Conservation (phyloP, 92 coral and sea anemone genomes). For the Virgularia gustaviana region DNA sequence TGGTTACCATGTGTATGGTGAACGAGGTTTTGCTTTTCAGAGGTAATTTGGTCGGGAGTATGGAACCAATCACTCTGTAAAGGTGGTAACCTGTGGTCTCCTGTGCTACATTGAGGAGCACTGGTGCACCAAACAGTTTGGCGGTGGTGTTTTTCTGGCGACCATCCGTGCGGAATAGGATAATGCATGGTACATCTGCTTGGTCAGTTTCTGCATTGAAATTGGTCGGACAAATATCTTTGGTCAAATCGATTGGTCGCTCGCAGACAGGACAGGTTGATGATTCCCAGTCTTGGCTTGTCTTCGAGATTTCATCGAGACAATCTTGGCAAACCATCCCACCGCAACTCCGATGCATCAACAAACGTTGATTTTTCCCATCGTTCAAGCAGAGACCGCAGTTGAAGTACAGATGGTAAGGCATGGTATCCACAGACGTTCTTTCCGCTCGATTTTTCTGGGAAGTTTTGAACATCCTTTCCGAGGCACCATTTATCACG, state of each 20-base stretch:
- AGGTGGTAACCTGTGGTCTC: slow-evolving; percentile 16
- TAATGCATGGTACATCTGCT: slow-evolving; percentile 5
- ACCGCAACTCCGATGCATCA: slow-evolving; percentile 22
- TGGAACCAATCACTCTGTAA: slow-evolving; percentile 16
- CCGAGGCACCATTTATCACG: not conserved
- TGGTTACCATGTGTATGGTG: slow-evolving; percentile 18
- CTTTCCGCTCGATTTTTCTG: not conserved
- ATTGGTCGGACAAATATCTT: slow-evolving; percentile 1
- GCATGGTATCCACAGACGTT: not conserved
- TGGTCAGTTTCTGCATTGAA: not conserved
- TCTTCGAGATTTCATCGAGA: slow-evolving; percentile 20
- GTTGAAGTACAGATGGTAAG: slow-evolving; percentile 30
- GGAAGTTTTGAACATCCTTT: not conserved
- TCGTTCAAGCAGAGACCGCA: slow-evolving; percentile 31
- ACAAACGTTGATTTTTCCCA: slow-evolving; percentile 15
- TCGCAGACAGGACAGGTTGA: slow-evolving; percentile 35
- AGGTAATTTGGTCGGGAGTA: slow-evolving; percentile 22
- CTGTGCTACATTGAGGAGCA: slow-evolving; percentile 1
- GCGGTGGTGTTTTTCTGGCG: not conserved
- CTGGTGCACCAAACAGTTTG: slow-evolving; percentile 14
- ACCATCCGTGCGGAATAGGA: slow-evolving; percentile 9
- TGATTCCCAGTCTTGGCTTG: slow-evolving; percentile 15
- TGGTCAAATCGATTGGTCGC: slow-evolving; percentile 24
- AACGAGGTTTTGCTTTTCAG: slow-evolving; percentile 27
- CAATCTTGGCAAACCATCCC: slow-evolving; percentile 36